Evolutionary conservation across 2,113 vertebrate genomes (phyloP), one percentile per base, ranked within the genome.

Genomic region (Microcebus tavaratra): DNA sequence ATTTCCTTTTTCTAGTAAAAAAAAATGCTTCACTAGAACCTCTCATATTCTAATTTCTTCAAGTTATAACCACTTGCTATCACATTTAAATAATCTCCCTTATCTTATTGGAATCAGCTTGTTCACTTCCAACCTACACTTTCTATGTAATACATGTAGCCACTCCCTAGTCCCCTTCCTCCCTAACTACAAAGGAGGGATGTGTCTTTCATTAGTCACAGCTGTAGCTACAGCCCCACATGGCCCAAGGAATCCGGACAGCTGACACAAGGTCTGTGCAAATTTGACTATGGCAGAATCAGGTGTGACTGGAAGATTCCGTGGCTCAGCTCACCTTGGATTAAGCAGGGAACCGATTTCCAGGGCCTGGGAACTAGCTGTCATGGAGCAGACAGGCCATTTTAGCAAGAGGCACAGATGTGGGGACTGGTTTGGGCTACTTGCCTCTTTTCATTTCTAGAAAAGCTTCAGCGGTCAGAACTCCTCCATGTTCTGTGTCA

Each of bases 1-100:
- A 95, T 97, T 90, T 73, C 73, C 63, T 96, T 97, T 97, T 97
- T 94, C 89, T 80, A 59, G 17, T 48, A 61, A 89, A 63, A 63
- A 42, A 63, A 94, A 96, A 50, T 59, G 21, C 63, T 94, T 93
- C 59, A 88, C 87, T 92, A 86, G 48, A 91, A 76, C 75, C 70
- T 96, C 95, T 97, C 90, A 88, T 91, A 92, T 95, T 97, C 0
- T 0, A 91, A 96, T 96, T 97, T 96, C 94, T 96, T 92, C 87
- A 88, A 88, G 57, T 87, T 96, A 94, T 65, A 95, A 95, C 45
- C 48, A 92, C 76, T 95, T 96, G 45, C n/a, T 97, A 78, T 95
- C 90, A 91, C 84, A 88, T 91, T 94, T 91, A 96, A 97, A 85
- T 90, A 88, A 90, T 93, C 53, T 85, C 57, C n/a, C 53, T 55